Evolutionary conservation across 2,888 invertebrate genomes (phyloP), one percentile per base, ranked within the genome.

Genomic region (Celastrina argiolus): DNA sequence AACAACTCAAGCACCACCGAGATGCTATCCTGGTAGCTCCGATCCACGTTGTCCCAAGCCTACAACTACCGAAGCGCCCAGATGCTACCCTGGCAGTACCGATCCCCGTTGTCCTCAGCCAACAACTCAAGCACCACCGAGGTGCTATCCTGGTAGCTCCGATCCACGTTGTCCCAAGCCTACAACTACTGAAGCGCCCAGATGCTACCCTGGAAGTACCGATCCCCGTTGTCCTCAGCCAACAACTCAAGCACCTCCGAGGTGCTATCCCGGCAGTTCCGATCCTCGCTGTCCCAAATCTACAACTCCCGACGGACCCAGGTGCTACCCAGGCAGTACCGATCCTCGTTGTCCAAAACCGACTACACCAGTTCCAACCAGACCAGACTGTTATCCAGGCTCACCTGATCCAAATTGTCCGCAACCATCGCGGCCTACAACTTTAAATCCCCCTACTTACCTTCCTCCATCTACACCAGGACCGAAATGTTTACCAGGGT

Each of bases 61-160:
- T 0, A 76, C 77, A 2, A 76, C 78, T 1, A 71, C 74, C 67
- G 58, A 65, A 67, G 65, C 80, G 45, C 73, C 76, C 0, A 70
- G 36, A 1, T 76, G 76, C 68, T 72, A 56, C 67, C 76, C 81
- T 2, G 83, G 83, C 0, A 78, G 81, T 6, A 70, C 74, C 7
- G 77, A 87, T 71, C 80, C 82, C 2, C 68, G 78, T 14, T 83
- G 83, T 67, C 82, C 81, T 10, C 72, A 73, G 73, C 72, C 75
- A 2, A 75, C 78, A 1, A 76, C 77, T 0, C 72, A 72, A 2
- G 69, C 73, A 3, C 71, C 74, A 4, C 77, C 75, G 12, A 72
- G 68, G 0, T 83, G 82, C 42, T 82, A 75, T 59, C 83, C 83
- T 0, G 83, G 83, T 64, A 77, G 74, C 2, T 74, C 71, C 0